Evolutionary conservation across 2,113 vertebrate species (phyloP), one percentile per base, ranked within the genome.

Genomic region (Neoarius graeffei): DNA sequence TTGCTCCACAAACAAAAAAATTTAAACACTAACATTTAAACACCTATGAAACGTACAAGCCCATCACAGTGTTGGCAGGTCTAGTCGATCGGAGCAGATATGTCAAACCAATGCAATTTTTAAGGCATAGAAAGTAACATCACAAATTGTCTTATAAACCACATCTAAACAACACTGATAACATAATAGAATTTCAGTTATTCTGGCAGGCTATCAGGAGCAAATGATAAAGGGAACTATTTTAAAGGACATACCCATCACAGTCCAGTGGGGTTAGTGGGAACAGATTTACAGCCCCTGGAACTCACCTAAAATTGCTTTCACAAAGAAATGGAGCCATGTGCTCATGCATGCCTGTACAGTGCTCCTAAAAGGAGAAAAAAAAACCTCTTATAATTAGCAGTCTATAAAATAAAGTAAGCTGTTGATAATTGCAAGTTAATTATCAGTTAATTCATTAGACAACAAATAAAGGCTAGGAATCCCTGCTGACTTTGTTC

Each of bases 71-170:
- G 92, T 87, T 91, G 88, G 89, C 91, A 94, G 94, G 94, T 94
- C 94, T 94, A 91, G 93, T 93, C 92, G 89, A 91, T 88, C 87
- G 89, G 0, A 50, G 93, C 92, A 89, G 86, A 90, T 66, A 89
- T 20, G 57, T 89, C 89, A 91, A 83, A 92, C 89, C 88, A 89
- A 92, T 10, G 83, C 85, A 76, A 92, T 91, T 93, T 90, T 93
- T 93, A 94, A 95, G 94, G 95, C 95, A 96, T 94, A 91, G 77
- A 91, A 93, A 90, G 91, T 1, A 48, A 88, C 83, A 88, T 92
- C 84, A 79, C 91, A 88, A 92, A 82, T 85, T 85, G 79, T 67
- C 87, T 67, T 86, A 88, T 84, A 76, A 91, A 69, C 83, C 84
- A 86, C 83, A 59, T 89, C 85, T 90, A 86, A 91, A 92, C 66